Base-by-base conservation (phyloP, 1,140 invertebrate genomes). In the Stegodyphus mimosarum region DNA sequence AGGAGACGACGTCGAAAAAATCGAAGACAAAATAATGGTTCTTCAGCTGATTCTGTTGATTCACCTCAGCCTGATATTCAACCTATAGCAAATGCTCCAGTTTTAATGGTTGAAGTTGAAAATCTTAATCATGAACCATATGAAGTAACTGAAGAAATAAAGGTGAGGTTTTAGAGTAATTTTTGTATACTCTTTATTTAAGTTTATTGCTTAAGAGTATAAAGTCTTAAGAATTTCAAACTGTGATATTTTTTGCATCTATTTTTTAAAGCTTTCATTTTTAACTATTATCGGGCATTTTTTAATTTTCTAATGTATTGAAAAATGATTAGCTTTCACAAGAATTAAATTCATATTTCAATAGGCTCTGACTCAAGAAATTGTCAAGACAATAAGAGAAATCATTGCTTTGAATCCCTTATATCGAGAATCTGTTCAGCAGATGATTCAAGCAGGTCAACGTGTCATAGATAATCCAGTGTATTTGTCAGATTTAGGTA, bases 391-490 rank as follows among this genome's bases (percentile, higher is more conserved):
- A 0, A 98, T 99, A 71, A 92, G 97, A 72, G 98, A 99, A 91
- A 98, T 99, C 87, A 98, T 99, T 81, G 95, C 95, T 81, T 93
- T 99, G 91, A 99, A 99, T 93, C 96, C 97, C 5, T 91, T 99
- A 49, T 99, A 99, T 90, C 93, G 97, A 88, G 92, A 91, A 88
- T 95, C 95, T 69, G 92, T 97, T 5, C 95, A 97, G 90, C 96
- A 98, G 92, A 97, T 99, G 94, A 92, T 99, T 87, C 96, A 98
- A 89, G 95, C 97, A 89, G 97, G 96, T 6, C 96, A 98, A 90
- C 92, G 96, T 87, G 96, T 99, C 17, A 96, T 98, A 48, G 98
- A 99, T 90, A 99, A 99, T 92, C 98, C 98, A n/a, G 95, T 99
- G 33, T 99, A 99, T 91, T 91, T 99, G 11, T 97, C 97, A 88